These are phyloP conservation scores for Ctenopoma multispine DNA, from an alignment of 2,797 vertebrate genomes.

Conservation along the genomic window DNA sequence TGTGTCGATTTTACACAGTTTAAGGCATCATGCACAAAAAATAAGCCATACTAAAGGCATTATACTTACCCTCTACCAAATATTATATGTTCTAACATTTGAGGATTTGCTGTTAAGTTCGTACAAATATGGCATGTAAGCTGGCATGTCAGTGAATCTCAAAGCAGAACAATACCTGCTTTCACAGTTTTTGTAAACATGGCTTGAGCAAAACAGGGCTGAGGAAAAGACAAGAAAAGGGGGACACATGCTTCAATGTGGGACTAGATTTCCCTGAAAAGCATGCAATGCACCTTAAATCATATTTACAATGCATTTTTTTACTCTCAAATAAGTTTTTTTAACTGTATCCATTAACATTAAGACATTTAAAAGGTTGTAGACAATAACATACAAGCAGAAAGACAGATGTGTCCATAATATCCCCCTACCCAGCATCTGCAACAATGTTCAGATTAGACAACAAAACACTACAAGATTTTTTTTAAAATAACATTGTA, in stretches of 20 bases:
- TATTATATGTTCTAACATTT: slow-evolving; percentile 68
- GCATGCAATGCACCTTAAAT: slow-evolving; percentile 82
- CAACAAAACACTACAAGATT: slow-evolving; percentile 75
- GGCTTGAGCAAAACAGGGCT: slow-evolving; percentile 81
- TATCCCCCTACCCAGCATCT: slow-evolving; percentile 51
- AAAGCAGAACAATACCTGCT: slow-evolving; percentile 78
- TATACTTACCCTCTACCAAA: slow-evolving; percentile 71
- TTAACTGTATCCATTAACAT: slow-evolving; percentile 60
- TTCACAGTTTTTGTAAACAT: slow-evolving; percentile 87
- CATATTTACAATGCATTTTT: slow-evolving; percentile 81
- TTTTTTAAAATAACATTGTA: slow-evolving; percentile 36
- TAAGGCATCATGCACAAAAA: slow-evolving; percentile 89
- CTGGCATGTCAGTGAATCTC: slow-evolving; percentile 82
- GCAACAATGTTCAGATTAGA: slow-evolving; percentile 56
- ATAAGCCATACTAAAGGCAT: slow-evolving; percentile 78
- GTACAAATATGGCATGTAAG: slow-evolving; percentile 87
- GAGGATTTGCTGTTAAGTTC: slow-evolving; percentile 77
- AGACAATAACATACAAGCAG: slow-evolving; percentile 74
- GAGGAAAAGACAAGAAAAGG: slow-evolving; percentile 63
- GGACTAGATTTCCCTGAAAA: slow-evolving; percentile 75
- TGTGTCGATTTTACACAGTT: slow-evolving; percentile 76
- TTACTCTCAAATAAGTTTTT: slow-evolving; percentile 57
- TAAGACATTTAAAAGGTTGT: slow-evolving; percentile 79
- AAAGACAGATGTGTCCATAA: slow-evolving; percentile 64
- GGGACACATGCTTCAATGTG: slow-evolving; percentile 75